Conservation (phyloP, 2,888 invertebrate species). For the Chloroclysta siterata region DNA sequence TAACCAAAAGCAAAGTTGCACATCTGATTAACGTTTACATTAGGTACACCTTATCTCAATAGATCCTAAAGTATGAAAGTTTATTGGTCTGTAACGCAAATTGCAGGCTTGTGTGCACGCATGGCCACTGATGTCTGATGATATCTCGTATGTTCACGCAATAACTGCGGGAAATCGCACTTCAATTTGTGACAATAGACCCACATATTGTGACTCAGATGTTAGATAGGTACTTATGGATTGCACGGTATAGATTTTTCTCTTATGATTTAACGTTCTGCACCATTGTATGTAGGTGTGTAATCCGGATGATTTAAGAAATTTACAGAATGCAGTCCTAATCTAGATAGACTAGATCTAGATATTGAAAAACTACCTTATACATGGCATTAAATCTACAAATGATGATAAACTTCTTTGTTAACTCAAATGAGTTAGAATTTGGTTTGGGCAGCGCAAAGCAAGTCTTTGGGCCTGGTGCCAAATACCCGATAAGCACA, state of each 20-base stretch:
- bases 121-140: conserved; percentile 30
- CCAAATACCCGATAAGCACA: conserved; percentile 63
- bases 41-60: conserved; percentile 3
- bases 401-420: conserved; percentile 34
- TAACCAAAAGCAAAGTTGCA: background rate
- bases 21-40: conserved; percentile 9
- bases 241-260: conserved; percentile 22
- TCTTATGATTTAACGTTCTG: background rate
- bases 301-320: too few species aligned
- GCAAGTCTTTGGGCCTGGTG: conserved; percentile 60
- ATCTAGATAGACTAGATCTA: too few species aligned
- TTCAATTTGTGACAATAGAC: conserved; percentile 29
- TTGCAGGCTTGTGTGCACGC: conserved; percentile 23
- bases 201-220: conserved; percentile 24
- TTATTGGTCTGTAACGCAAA: conserved; percentile 33
- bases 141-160: conserved; percentile 33
- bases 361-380: too few species aligned
- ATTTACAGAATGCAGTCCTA: background rate
- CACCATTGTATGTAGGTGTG: background rate
- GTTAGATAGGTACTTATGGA: conserved; percentile 12
- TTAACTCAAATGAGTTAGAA: conserved; percentile 53
- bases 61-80: conserved; percentile 18
- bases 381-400: too few species aligned
- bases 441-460: conserved; percentile 53
- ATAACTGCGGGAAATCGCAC: conserved; percentile 27